Percentiles rank a stretch among this genome's conserved stretches.
Conservation (phyloP, 2,888 invertebrate genomes). For the Cephus runcator region DNA sequence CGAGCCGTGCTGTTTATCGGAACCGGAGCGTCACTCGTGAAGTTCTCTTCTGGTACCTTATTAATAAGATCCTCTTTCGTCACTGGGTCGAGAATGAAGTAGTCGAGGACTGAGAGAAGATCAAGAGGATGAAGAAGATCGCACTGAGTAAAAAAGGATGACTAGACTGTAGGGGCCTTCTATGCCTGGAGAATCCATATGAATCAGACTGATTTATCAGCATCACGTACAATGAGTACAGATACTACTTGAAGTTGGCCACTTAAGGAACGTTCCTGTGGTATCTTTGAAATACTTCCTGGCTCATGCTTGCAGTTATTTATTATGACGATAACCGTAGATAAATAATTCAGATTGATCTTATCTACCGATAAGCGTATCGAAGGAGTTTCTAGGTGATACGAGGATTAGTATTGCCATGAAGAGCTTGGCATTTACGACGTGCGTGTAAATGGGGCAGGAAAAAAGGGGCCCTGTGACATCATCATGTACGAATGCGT, state of each 20-base stretch:
- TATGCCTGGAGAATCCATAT: not conserved
- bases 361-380: not conserved
- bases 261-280: not conserved
- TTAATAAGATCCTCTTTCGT: not conserved
- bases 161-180: not conserved
- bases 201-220: not conserved
- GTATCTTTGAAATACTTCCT: not conserved
- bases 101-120: not conserved
- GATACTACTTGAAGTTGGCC: not conserved
- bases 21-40: not conserved
- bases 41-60: not conserved
- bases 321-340: not conserved
- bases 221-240: not conserved
- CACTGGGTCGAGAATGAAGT: not conserved
- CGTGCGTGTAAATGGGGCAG: not conserved
- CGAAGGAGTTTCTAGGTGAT: not conserved
- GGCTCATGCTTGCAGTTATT: not conserved
- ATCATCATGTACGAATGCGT: constrained; percentile 47
- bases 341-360: not conserved
- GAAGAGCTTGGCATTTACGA: not conserved
- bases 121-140: not conserved
- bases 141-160: not conserved
- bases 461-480: constrained; percentile 30
- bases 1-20: not conserved
- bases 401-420: not conserved